Base-by-base conservation (phyloP, 2,888 invertebrate species). In the Yponomeuta evonymella region DNA sequence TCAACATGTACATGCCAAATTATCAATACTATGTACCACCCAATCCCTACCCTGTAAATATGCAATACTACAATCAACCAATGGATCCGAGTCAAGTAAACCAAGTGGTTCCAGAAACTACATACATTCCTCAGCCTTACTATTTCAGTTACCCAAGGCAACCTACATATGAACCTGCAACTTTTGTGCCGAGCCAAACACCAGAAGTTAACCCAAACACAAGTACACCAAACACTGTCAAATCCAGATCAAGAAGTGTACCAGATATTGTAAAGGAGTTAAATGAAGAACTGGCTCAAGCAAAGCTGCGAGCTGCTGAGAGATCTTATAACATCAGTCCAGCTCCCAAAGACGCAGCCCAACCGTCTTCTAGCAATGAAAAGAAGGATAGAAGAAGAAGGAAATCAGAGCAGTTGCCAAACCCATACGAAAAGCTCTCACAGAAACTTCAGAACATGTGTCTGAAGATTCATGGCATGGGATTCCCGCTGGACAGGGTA, bases 381-480 rank as follows among this genome's bases (percentile, higher is more conserved):
- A 83, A 79, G 70, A 84, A 78, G 72, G 79, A 78, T 64, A 83
- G 75, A 71, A 82, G 76, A 71, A 82, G 79, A 74, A 83, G 77
- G 72, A 89, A 83, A 79, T 71, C 75, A 0, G 89, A 88, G 69
- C 77, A 82, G 43, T 77, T 91, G 67, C 88, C 88, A 1, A 91
- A 91, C 75, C 90, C 91, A 1, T 85, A 80, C 79, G 84, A 86
- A 15, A 86, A 88, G 73, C 75, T 91, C 76, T 87, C 94, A 48
- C 82, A 87, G 12, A 91, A 93, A 70, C 88, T 94, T 71, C 95
- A 96, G 83, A 93, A 90, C 63, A 90, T 97, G 79, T 96, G 96
- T 70, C 93, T 94, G 79, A 95, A 95, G 75, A 95, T 98, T 72
- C 95, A 95, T 79, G 94, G 95, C 73, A 98, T 98, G 98, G 98